These are phyloP conservation scores for Phalanger gymnotis DNA, from an alignment of 2,797 vertebrate species.

Conservation along the genomic window DNA sequence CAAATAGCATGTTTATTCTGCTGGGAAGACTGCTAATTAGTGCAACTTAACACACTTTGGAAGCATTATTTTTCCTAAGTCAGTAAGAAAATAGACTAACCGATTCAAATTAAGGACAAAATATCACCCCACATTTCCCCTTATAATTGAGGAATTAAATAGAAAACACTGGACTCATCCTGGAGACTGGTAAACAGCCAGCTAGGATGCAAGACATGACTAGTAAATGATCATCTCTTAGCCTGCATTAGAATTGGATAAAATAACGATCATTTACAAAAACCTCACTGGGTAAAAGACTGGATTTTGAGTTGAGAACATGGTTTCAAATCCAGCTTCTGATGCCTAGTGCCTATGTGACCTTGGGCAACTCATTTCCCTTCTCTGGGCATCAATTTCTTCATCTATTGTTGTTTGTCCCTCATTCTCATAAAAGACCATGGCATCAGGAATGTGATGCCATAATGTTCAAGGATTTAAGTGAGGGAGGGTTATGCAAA, in stretches of 20 bases:
- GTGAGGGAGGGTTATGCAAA: background rate
- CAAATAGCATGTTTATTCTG: constrained; percentile 55
- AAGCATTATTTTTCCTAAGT: constrained; percentile 40
- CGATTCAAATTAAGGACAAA: constrained; percentile 48
- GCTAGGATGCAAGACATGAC: background rate
- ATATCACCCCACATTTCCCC: background rate
- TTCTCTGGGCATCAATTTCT: background rate
- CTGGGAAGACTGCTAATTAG: constrained; percentile 22
- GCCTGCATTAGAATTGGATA: background rate
- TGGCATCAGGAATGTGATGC: background rate
- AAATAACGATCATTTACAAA: background rate
- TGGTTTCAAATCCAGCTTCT: background rate
- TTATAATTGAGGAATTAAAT: constrained; percentile 7
- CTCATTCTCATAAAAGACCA: background rate
- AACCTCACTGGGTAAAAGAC: background rate
- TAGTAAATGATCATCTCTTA: background rate
- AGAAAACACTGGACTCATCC: background rate
- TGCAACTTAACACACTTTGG: constrained; percentile 21
- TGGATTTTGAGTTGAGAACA: background rate
- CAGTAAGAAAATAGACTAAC: background rate
- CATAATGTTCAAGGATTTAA: background rate
- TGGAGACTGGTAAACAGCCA: background rate
- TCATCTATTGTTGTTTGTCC: background rate
- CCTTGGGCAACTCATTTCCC: background rate
- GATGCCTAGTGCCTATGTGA: background rate